These are phyloP conservation scores for Chamaetylas fuelleborni DNA, from an alignment of 2,113 vertebrate genomes.

Conservation along the genomic window DNA sequence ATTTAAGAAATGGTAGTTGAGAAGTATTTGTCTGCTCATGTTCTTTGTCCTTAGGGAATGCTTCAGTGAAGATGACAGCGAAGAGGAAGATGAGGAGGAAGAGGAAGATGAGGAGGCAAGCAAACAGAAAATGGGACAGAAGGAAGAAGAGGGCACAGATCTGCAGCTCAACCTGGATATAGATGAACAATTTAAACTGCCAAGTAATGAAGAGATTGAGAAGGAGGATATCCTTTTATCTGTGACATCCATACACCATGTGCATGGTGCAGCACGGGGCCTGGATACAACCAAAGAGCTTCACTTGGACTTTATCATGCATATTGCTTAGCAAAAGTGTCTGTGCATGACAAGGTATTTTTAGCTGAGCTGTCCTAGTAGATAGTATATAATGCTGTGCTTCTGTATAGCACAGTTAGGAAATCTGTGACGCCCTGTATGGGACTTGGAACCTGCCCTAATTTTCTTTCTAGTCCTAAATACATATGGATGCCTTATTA, in stretches of 20 bases:
- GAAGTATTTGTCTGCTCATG: background rate
- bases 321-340: background rate
- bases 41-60: conserved; percentile 6
- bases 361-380: background rate
- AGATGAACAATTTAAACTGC: conserved; percentile 82
- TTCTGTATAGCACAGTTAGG: background rate
- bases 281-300: background rate
- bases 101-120: background rate
- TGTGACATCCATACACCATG: background rate
- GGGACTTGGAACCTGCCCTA: background rate
- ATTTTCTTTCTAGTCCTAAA: background rate
- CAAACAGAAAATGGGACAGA: background rate
- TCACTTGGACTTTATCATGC: background rate
- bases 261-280: fast-evolving
- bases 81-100: conserved; percentile 44
- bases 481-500: background rate
- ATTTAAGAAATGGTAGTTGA: background rate
- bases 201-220: conserved; percentile 79
- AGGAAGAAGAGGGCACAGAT: conserved; percentile 66
- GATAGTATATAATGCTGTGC: fast-evolving
- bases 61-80: conserved; percentile 71
- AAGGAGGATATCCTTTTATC: conserved; percentile 83
- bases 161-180: conserved; percentile 86
- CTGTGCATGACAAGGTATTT: background rate
- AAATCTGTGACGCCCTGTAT: background rate